Base-by-base conservation (phyloP, 2,797 vertebrate genomes). In the Selene dorsalis region DNA sequence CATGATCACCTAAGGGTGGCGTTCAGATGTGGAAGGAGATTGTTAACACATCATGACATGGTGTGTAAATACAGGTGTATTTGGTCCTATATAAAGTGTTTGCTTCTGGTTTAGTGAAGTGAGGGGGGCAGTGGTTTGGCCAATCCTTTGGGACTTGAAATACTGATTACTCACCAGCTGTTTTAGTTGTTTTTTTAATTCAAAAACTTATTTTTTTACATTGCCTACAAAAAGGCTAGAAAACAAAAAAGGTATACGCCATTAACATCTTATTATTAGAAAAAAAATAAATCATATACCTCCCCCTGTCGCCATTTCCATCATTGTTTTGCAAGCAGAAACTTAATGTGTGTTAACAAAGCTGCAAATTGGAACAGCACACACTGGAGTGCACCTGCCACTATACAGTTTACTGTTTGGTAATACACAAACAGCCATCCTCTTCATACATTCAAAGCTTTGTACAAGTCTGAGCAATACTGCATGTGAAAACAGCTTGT, bases 1-100 rank as follows among this genome's bases (percentile, higher is more conserved):
- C 97, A 98, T 98, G 88, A 98, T 98, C 80, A 98, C 97, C 97
- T 98, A 77, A 26, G 22, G 32, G 32, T 9, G 47, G 5, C 2
- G 13, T 30, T 41, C 30, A 77, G 57, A 65, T 30, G 59, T 47
- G 45, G 69, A 24, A 2, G 22, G 43, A 35, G 4, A 14, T 62
- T 28, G 17, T 26, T 50, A 64, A 66, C 62, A 62, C 14, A 43
- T 2, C 3, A 2, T 41, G 30, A 57, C 39, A 13, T 11, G 32
- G 17, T n/a, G n/a, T n/a, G n/a, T n/a, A n/a, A n/a, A n/a, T n/a
- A n/a, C n/a, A n/a, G 10, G 1, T 52, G 41, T n/a, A 20, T 71
- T 41, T 43, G 3, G n/a, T 20, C 35, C 11, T 6, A 48, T 22
- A 63, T 41, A 17, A 17, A 58, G 61, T 2, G 6, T 22, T 30